Evolutionary conservation across 2,797 vertebrate genomes (phyloP), one percentile per base, ranked within the genome.

Genomic region (Aratinga solstitialis): DNA sequence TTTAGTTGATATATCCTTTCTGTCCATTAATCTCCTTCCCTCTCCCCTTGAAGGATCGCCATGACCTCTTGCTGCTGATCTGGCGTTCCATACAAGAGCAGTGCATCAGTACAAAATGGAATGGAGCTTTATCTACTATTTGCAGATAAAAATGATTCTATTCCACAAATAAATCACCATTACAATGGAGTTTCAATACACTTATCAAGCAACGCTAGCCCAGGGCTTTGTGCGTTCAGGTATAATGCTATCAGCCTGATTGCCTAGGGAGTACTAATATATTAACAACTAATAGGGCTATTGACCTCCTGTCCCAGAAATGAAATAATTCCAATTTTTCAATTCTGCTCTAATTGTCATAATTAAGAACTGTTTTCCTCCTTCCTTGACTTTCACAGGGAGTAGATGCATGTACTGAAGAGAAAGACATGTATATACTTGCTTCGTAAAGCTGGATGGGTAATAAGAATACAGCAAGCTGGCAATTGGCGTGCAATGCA

Each of bases 261-360:
- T 59, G 43, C 43, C 84, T 63, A 71, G 74, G 62, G 59, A 96
- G 58, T n/a, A 85, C 36, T 90, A 89, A 94, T 77, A 51, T 42
- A 94, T 90, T 85, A 92, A 93, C 38, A 93, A 86, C 59, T 96
- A 88, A 90, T n/a, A 74, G 79, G 22, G 89, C 84, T 91, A 94
- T 71, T 97, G 94, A 94, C 84, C 54, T 96, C 40, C 75, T 4
- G 29, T 47, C 84, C 83, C 30, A 79, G 73, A 89, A 75, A 85
- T 73, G 22, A 91, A 96, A 82, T 75, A 26, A 83, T 86, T 96
- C 89, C 32, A 68, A 6, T 73, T 92, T 76, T 73, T 21, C 80
- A 79, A 81, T 93, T 94, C 85, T 84, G 11, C 45, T 95, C 8
- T 79, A 89, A 92, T 83, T 91, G 48, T 58, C 24, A 4, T 72